Conservation (phyloP, 1,140 invertebrate genomes). For the Achatina immaculata region DNA sequence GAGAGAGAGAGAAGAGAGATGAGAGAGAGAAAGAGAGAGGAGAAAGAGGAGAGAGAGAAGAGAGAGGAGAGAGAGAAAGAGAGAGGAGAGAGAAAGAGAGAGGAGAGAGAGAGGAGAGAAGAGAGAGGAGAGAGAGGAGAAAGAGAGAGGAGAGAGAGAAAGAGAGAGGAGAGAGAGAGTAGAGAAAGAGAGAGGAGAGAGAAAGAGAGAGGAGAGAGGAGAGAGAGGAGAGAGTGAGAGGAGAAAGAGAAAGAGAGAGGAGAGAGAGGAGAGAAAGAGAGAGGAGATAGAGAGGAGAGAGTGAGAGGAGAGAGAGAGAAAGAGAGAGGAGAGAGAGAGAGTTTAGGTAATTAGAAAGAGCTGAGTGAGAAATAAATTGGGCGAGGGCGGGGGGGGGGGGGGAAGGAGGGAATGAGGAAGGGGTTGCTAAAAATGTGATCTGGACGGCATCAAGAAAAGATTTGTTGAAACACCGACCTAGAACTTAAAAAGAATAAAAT, state of each 20-base stretch:
- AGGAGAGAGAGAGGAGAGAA: not conserved
- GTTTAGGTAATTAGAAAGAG: too few relatives aligned
- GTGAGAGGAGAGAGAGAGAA: not conserved
- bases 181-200: not conserved
- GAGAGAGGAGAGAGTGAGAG: too few relatives aligned
- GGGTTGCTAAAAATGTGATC: not conserved
- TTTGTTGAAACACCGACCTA: too few relatives aligned
- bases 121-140: not conserved
- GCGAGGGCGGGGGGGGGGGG: not conserved
- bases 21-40: too few relatives aligned
- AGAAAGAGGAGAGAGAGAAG: not conserved
- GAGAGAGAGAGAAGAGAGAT: too few relatives aligned
- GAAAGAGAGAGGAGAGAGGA: not conserved
- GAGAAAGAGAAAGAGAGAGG: constrained; percentile 8
- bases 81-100: not conserved
- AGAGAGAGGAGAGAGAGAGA: too few relatives aligned
- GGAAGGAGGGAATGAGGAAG: not conserved
- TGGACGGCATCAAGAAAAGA: not conserved
- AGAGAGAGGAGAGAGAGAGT: not conserved
- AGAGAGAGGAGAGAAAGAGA: not conserved
- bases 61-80: constrained; percentile 1
- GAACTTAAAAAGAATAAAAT: too few relatives aligned
- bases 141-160: not conserved
- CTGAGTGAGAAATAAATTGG: not conserved
- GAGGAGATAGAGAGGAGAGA: not conserved